Base-by-base conservation (phyloP, 2,797 vertebrate genomes). In the Denticeps clupeoides region DNA sequence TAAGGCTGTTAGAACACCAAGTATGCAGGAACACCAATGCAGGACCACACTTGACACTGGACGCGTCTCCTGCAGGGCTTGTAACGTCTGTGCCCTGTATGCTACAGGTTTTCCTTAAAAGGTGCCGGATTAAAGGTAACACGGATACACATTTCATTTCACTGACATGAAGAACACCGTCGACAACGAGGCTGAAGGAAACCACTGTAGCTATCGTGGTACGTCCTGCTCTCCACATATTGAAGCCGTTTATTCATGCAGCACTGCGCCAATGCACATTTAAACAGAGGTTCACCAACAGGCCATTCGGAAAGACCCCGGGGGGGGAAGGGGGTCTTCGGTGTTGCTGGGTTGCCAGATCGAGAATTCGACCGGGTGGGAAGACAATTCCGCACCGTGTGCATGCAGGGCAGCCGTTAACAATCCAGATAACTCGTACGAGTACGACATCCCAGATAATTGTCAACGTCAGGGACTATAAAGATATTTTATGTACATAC, bases 121-220 rank as follows among this genome's bases (percentile, higher is more conserved):
- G 29, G 27, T 15, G 18, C 29, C 19, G 27, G 26, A 26, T 47
- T 37, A 44, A 73, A 45, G 41, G 49, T 67, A 62, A 73, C 32
- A 58, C 3, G 53, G 16, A 41, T 46, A 13, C 58, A 70, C 66
- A 73, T 49, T 9, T 69, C 72, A 78, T 74, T 75, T 71, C 65
- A 72, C 70, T 55, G 67, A 69, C 66, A 32, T 33, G 38, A 22
- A 15, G 18, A 35, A 48, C 18, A 32, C 9, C 29, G 21, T 31
- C 11, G 26, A 18, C 12, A 43, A 13, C n/a, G n/a, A 26, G 35
- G 25, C 32, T 2, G 38, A 22, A 29, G 31, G 42, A 25, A 44
- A 19, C 26, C 32, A 27, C 12, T 49, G 29, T 18, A n/a, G n/a
- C 43, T 35, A 48, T 6, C 27, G 5, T 1, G 12, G n/a, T 11